Evolutionary conservation across 2,888 invertebrate genomes (phyloP), one percentile per base, ranked within the genome.

Genomic region (Cataglyphis albicans): DNA sequence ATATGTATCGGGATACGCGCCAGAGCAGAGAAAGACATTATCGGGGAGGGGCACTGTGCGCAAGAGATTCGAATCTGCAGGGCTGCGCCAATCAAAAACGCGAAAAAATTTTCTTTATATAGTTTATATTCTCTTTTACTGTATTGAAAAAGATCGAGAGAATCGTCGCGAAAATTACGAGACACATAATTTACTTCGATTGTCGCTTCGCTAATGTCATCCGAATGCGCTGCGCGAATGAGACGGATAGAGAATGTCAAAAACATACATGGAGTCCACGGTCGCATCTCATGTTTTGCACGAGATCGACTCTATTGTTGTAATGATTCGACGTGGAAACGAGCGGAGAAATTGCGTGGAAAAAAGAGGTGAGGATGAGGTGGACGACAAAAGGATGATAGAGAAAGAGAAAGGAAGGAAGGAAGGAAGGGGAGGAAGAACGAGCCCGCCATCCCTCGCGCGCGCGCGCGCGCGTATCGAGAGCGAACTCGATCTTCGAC

Each of bases 401-500:
- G 65, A 73, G 81, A 61, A 63, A 64, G 64, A 55, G 61, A 48
- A 65, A 73, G 52, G 32, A 72, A 55, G 68, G 52, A 21, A 21
- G 21, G 21, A 59, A 41, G 35, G 35, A 59, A 41, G 63, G 72
- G 83, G 82, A 63, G 35, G 35, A 35, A 6, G 35, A 6, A 35
- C 6, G 29, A 84, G 68, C 76, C 74, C 88, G 82, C 86, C 87
- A 83, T 84, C 89, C 0, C 38, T 9, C 44, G 44, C 52, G 52
- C 89, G 38, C 38, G 38, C 44, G 44, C 48, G 52, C 52, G 52
- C 52, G 52, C n/a, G 90, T 88, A 88, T 91, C 86, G 91, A 91
- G 89, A 92, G 91, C 90, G 91, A 92, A 91, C 91, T 91, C 92
- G 92, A 92, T 92, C 92, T 91, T 91, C 90, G 90, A 92, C 91